These are phyloP conservation scores for Drymodes brunneopygia DNA, from an alignment of 2,113 vertebrate species.

Conservation along the genomic window DNA sequence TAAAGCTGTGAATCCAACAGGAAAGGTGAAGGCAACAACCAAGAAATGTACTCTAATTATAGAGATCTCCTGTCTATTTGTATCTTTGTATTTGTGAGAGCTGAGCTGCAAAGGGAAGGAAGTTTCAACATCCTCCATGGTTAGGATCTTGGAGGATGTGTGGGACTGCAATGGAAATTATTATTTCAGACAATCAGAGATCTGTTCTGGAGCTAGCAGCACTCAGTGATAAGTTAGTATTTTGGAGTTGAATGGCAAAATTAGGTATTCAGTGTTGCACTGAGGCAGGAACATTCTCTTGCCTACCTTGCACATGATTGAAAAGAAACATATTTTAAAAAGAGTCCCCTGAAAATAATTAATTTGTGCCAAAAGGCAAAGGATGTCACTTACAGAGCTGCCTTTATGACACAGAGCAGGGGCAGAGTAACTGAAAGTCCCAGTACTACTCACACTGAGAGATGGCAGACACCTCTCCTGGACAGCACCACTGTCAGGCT, in stretches of 20 bases:
- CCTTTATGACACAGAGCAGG: background rate
- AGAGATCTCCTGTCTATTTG: background rate
- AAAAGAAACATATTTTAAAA: background rate
- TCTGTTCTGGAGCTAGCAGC: background rate
- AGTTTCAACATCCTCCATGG: background rate
- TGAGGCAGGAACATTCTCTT: background rate
- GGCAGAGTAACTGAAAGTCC: background rate
- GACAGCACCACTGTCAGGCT: background rate
- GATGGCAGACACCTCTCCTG: background rate
- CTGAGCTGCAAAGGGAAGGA: background rate
- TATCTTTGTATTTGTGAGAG: background rate
- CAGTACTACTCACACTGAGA: background rate
- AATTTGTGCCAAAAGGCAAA: background rate
- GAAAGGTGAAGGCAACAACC: background rate
- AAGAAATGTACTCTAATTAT: background rate
- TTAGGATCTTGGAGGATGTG: background rate
- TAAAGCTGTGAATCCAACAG: background rate
- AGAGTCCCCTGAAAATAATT: background rate
- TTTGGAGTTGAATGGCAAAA: background rate
- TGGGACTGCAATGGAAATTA: background rate
- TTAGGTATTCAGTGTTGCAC: accelerated
- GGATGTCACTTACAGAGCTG: background rate
- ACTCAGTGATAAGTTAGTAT: background rate
- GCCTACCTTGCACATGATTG: background rate
- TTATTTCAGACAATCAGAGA: background rate